Evolutionary conservation across 2,113 vertebrate genomes (phyloP), one percentile per base, ranked within the genome.

Genomic region (Callorhinus ursinus): DNA sequence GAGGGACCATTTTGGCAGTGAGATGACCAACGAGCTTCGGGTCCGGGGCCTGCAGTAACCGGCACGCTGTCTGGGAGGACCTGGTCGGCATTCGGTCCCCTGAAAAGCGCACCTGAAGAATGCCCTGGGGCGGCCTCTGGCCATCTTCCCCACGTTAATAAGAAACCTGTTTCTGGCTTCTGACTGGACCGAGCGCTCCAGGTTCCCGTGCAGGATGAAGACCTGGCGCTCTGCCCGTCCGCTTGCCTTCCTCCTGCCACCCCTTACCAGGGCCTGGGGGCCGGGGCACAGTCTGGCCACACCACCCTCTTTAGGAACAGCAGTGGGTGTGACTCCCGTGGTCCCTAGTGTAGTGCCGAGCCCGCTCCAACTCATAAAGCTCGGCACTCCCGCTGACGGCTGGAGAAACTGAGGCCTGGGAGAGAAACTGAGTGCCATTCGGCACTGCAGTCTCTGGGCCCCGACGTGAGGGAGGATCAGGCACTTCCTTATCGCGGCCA

Each of bases 331-430:
- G 22, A 69, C 42, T 24, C 11, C 51, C 55, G 7, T 2, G 2
- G 53, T 14, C 61, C 28, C 77, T 12, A 2, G 18, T 2, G 0
- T 10, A 46, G 61, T 12, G 24, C 14, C 57, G 39, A 2, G 36
- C 36, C 6, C 4, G 21, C 36, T n/a, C 22, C 2, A 57, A 28
- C 12, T 11, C 42, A 2, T 10, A 31, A 15, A 55, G 18, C 10
- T 0, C 0, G 46, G 31, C 12, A 1, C 7, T 24, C 76, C 15
- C 2, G 16, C 0, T 18, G 7, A n/a, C 0, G 72, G 21, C 2
- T 0, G 65, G 69, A 74, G 69, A 81, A 51, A 49, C 65, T 1
- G 22, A 59, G 80, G 67, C 63, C 79, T 33, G 61, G 79, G 31
- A 26, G 10, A 49, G 42, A 31, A 14, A 2, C 15, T 0, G 5